Base-by-base conservation (phyloP, 23 tunicate species). In the Halocynthia aurantium region DNA sequence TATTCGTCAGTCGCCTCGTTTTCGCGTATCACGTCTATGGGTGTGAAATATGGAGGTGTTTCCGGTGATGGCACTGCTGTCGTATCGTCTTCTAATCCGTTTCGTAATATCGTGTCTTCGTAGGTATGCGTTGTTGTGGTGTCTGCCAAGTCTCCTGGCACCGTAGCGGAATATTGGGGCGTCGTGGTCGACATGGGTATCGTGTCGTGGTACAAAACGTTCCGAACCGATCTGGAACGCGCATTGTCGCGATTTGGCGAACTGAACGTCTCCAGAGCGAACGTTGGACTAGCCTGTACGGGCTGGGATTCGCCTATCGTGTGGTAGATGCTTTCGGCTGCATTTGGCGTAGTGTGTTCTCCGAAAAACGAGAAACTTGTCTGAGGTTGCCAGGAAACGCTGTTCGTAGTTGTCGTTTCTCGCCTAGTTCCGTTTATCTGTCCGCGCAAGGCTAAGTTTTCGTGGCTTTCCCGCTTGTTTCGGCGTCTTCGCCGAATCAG, bases 281-380 rank as follows among this genome's bases (percentile, higher is more conserved):
- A 65, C 10, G 70, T 65, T 0, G 70, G 70, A 65, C 70, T 65
- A 10, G 70, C 15, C 31, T 40, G 70, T 15, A 49, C 49, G 15
- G 70, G 19, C 0, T 40, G 70, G 22, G 70, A 40, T 1, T 65
- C 70, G 22, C 49, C 31, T 9, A 65, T 65, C n/a, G 70, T 65
- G 70, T 65, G 70, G 19, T 65, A 65, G 6, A 65, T 65, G 31
- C 70, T 65, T 49, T 65, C 70, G 19, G 22, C 70, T 65, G 31
- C 31, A 10, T 49, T 49, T 8, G 70, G 70, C 15, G 31, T 40
- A 6, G 70, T 49, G 10, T 49, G 6, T 0, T 65, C 70, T 20
- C 70, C 70, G 70, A 65, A 65, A 15, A 65, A 65, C 6, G 70
- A 20, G 70, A 65, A 65, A 65, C 70, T 65, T 65, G 70, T 65